A percentile compares a stretch with the other conserved stretches of the same genome.
These are phyloP conservation scores for Gambelia wislizenii DNA, from an alignment of 2,797 vertebrate genomes.

Conservation along the genomic window DNA sequence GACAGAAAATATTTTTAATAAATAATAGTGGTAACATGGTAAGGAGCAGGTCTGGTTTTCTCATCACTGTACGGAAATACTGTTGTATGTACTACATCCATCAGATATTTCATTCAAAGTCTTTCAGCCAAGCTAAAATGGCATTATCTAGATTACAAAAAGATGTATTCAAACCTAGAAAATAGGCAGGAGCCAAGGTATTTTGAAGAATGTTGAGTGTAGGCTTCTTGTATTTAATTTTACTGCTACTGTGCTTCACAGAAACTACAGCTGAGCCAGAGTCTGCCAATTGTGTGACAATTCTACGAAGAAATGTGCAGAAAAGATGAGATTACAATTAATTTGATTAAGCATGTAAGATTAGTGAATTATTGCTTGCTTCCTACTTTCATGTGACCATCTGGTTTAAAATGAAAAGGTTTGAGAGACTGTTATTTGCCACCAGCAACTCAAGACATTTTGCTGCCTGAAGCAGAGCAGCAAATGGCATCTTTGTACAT, in stretches of 20 bases:
- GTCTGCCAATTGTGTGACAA: not conserved
- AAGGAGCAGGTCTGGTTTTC: not conserved
- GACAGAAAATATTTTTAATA: not conserved
- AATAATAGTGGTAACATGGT: not conserved
- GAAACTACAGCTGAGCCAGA: slow-evolving; percentile 15
- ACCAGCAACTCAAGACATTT: not conserved
- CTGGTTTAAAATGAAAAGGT: not conserved
- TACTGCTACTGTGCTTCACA: slow-evolving; percentile 1
- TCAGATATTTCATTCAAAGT: not conserved
- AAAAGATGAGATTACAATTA: not conserved
- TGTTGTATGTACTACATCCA: not conserved
- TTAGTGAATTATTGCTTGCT: not conserved
- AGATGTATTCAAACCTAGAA: not conserved
- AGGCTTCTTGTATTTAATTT: slow-evolving; percentile 11
- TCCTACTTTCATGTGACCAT: not conserved
- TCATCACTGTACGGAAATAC: not conserved
- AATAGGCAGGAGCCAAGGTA: not conserved
- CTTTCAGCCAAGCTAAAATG: not conserved
- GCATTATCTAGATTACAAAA: not conserved
- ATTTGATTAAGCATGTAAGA: not conserved
- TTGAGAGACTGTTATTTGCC: not conserved
- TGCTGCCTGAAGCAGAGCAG: not conserved
- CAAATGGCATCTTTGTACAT: not conserved
- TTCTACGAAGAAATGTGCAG: not conserved
- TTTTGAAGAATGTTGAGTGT: too few relatives aligned